These are phyloP conservation scores for Coendou prehensilis DNA, from an alignment of 2,797 vertebrate species.

Conservation along the genomic window DNA sequence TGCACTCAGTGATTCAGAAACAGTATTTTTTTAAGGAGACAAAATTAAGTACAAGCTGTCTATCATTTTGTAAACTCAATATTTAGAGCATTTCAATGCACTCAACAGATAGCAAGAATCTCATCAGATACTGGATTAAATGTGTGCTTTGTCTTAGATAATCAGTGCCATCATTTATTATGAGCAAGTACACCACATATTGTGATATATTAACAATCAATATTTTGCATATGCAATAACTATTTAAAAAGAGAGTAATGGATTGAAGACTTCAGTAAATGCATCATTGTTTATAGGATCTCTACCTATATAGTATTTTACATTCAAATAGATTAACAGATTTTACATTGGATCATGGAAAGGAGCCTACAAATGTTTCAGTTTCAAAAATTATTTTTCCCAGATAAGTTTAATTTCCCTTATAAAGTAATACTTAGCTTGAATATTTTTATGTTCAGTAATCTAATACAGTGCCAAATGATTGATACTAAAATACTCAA, in stretches of 20 bases:
- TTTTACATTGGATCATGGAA: neutral
- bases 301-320: neutral
- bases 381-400: slow-evolving; percentile 10
- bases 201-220: neutral
- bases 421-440: slow-evolving; percentile 38
- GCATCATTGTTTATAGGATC: neutral
- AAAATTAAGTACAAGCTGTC: slow-evolving; percentile 54
- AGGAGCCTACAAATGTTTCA: neutral
- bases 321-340: neutral
- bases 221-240: slow-evolving; percentile 36
- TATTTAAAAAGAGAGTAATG: neutral
- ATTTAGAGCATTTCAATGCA: slow-evolving; percentile 25
- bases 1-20: slow-evolving; percentile 54
- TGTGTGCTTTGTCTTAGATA: neutral
- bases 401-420: slow-evolving; percentile 30
- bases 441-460: slow-evolving; percentile 51
- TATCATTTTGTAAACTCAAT: slow-evolving; percentile 53
- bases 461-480: neutral
- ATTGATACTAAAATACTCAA: neutral
- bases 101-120: neutral
- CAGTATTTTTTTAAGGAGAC: slow-evolving; percentile 39
- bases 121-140: neutral
- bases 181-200: neutral
- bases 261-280: neutral
- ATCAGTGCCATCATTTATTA: neutral